Percentiles rank a stretch among this genome's conserved stretches.
These are phyloP conservation scores for Oreohelix idahoensis DNA, from an alignment of 1,140 invertebrate genomes.

Conservation along the genomic window DNA sequence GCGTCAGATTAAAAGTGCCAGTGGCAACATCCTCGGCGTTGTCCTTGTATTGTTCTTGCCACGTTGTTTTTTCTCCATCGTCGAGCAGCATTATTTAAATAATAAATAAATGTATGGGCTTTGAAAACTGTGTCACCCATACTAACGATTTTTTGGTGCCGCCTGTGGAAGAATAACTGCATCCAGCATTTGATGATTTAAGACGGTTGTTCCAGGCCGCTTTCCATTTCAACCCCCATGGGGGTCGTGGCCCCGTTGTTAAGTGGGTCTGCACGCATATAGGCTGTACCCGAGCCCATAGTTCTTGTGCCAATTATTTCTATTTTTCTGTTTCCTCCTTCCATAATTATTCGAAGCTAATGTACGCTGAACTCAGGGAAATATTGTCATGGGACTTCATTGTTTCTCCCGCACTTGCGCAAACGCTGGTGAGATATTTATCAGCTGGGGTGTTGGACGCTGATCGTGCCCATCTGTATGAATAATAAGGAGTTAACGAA, in stretches of 20 bases:
- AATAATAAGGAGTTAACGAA: background rate
- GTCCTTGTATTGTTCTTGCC: background rate
- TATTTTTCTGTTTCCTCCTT: background rate
- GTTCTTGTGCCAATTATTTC: constrained; percentile 10
- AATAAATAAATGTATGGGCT: background rate
- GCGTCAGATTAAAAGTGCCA: background rate
- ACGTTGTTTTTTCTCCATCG: background rate
- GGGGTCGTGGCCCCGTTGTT: background rate
- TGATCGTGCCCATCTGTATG: background rate
- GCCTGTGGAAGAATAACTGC: background rate
- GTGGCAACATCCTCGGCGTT: background rate
- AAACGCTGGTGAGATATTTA: constrained; percentile 4
- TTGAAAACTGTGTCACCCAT: background rate
- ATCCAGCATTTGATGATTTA: background rate
- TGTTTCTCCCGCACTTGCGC: background rate
- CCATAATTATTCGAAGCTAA: background rate
- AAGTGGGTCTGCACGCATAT: constrained; percentile 7
- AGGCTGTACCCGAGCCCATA: background rate
- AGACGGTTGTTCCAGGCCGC: background rate
- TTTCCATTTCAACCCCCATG: background rate
- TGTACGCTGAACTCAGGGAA: background rate
- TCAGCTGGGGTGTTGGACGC: background rate
- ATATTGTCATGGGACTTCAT: constrained; percentile 1
- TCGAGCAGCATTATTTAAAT: background rate
- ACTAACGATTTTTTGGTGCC: background rate